Percentiles rank a stretch among this genome's conserved stretches.
Evolutionary conservation across 2,888 invertebrate species (phyloP).

Genomic region (Acronicta alni): DNA sequence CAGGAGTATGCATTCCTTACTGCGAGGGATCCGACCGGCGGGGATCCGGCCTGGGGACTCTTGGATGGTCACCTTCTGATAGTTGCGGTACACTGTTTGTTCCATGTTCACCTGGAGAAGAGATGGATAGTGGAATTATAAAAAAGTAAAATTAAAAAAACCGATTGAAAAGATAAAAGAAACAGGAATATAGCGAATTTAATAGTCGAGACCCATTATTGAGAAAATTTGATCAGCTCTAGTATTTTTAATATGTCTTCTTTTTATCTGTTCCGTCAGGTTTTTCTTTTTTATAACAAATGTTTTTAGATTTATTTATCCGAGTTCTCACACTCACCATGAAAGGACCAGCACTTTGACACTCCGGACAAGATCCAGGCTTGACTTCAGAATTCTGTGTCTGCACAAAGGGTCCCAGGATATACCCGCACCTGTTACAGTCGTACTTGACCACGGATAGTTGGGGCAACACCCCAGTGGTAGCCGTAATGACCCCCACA

Average conservation of each 20-base stretch:
- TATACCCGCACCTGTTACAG: slow-evolving; percentile 98
- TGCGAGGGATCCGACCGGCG: slow-evolving; percentile 98
- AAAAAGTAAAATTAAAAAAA: not conserved
- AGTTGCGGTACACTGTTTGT: slow-evolving; percentile 99
- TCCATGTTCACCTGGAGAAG: slow-evolving; percentile 97
- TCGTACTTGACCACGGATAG: slow-evolving; percentile 98
- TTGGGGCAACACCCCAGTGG: slow-evolving; percentile 98
- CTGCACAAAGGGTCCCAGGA: slow-evolving; percentile 99
- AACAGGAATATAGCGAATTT: too few relatives aligned
- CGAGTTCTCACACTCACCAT: slow-evolving; percentile 87
- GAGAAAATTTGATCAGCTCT: too few relatives aligned
- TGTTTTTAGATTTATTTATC: not conserved
- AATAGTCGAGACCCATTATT: too few relatives aligned
- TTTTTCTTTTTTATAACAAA: too few relatives aligned
- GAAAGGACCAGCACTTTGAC: slow-evolving; percentile 98
- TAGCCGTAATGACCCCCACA: slow-evolving; percentile 97
- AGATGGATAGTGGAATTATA: not conserved
- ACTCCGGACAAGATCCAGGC: slow-evolving; percentile 99
- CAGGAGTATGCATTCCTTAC: slow-evolving; percentile 98
- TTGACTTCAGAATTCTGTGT: slow-evolving; percentile 97
- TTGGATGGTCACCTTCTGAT: slow-evolving; percentile 99
- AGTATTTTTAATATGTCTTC: too few relatives aligned
- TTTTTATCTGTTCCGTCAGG: too few relatives aligned
- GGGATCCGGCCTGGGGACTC: slow-evolving; percentile 99
- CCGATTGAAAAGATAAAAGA: too few relatives aligned